These are phyloP conservation scores for Danio rerio DNA, from an alignment of 2,113 vertebrate genomes.

Conservation along the genomic window GRCz12tu NC_133177.1:46528501-46529000, in stretches of 20 bases:
- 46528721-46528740: constrained; percentile 34
- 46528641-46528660: constrained; percentile 10
- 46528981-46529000: constrained; percentile 48
- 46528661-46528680: constrained; percentile 47
- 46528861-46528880: constrained; percentile 39
- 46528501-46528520: too few relatives aligned
- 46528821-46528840: constrained; percentile 51
- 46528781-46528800: constrained; percentile 47
- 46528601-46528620: neutral
- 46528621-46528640: neutral
- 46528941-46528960: constrained; percentile 38
- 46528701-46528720: constrained; percentile 37
- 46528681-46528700: constrained; percentile 39
- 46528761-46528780: constrained; percentile 28
- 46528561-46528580: too few relatives aligned
- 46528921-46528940: constrained; percentile 27
- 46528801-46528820: constrained; percentile 47
- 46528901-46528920: constrained; percentile 38
- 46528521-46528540: too few relatives aligned
- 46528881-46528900: constrained; percentile 47
- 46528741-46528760: constrained; percentile 53
- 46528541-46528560: too few relatives aligned
- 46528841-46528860: constrained; percentile 35
- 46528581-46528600: too few relatives aligned
- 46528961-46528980: constrained; percentile 50